A percentile compares a stretch with the other conserved stretches of the same genome.
phyloP scores from a whole-genome alignment of 2,888 invertebrate genomes.

The Agrotis exclamationis region DNA sequence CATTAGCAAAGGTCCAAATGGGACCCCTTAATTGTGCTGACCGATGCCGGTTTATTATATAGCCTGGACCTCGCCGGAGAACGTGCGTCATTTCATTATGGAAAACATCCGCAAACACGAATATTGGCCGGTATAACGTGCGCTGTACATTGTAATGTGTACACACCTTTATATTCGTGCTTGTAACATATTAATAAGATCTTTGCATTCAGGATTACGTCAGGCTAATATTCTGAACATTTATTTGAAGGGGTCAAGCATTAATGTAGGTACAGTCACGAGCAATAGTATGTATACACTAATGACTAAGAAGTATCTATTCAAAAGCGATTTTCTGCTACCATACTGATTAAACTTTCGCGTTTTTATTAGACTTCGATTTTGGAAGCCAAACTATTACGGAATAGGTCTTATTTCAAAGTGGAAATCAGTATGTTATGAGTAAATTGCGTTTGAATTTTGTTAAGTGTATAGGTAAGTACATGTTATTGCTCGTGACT shows the following conservation, averaged over 20 bases:
- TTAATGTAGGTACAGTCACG: no score
- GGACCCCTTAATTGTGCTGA: conserved; percentile 89
- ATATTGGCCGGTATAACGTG: conserved; percentile 49
- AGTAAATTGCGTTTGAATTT: no score
- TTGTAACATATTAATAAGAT: conserved; percentile 32
- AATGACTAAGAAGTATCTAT: no score
- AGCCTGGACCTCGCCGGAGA: conserved; percentile 70
- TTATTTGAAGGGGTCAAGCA: background rate
- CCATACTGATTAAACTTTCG: no score
- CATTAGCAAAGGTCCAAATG: conserved; percentile 90
- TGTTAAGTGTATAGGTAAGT: no score
- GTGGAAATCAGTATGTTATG: no score
- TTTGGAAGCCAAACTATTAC: no score
- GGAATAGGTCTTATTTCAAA: no score
- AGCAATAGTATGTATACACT: no score
- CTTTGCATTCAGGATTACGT: conserved; percentile 22
- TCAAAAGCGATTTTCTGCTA: no score
- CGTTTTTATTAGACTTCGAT: no score
- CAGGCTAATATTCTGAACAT: conserved; percentile 2
- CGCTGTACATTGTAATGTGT: conserved; percentile 46
- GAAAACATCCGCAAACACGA: conserved; percentile 72
- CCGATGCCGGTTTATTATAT: conserved; percentile 86
- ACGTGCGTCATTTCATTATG: conserved; percentile 76
- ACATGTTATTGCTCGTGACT: no score
- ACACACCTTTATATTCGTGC: conserved; percentile 42